phyloP scores from a whole-genome alignment of 2,113 vertebrate genomes.

The Tamias sibiricus region DNA sequence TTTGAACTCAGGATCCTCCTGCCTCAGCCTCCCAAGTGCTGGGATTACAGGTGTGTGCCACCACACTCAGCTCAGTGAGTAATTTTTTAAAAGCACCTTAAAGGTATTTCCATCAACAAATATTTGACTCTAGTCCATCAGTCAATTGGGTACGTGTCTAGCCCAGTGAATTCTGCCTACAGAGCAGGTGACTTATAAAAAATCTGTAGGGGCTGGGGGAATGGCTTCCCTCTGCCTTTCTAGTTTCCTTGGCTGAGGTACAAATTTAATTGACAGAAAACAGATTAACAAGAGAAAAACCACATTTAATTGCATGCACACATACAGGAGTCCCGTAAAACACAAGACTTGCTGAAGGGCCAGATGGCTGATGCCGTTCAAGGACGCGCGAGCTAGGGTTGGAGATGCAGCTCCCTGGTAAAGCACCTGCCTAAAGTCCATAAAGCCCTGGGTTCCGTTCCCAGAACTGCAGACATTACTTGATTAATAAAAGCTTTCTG shows the following conservation, averaged over 20 bases:
- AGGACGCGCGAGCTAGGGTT: too few species aligned
- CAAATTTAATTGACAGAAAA: not conserved
- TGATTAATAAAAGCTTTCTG: not conserved
- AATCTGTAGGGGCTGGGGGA: not conserved
- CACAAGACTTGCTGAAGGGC: not conserved
- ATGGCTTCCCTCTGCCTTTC: not conserved
- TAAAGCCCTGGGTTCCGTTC: not conserved
- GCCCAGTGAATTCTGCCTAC: not conserved
- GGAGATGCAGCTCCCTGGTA: too few species aligned
- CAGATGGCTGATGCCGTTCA: too few species aligned
- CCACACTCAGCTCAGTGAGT: too few species aligned
- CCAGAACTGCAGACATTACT: not conserved
- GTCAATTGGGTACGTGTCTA: not conserved
- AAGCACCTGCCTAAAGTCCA: not conserved
- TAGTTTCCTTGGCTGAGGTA: not conserved
- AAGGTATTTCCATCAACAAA: constrained; percentile 22
- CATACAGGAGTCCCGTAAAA: not conserved
- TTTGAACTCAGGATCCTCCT: too few species aligned
- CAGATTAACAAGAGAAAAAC: not conserved
- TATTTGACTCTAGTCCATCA: not conserved
- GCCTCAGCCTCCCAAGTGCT: too few species aligned
- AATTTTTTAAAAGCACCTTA: not conserved
- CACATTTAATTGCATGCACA: not conserved
- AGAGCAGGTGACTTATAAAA: not conserved
- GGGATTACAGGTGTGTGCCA: too few species aligned